Base-by-base conservation (phyloP, 2,797 vertebrate species). In the Acropternis orthonyx region DNA sequence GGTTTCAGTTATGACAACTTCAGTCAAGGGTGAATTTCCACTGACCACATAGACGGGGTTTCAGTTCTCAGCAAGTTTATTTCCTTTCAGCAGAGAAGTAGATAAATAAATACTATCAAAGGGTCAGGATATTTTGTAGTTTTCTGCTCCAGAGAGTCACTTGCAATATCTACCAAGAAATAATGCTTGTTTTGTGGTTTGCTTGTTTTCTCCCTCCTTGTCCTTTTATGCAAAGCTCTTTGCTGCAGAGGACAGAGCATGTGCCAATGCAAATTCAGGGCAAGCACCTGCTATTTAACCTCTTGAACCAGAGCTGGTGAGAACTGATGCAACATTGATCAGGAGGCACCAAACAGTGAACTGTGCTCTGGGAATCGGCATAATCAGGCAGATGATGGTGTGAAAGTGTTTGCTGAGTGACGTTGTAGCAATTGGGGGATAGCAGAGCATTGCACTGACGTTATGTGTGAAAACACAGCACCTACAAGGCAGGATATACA, bases 171-270 rank as follows among this genome's bases (percentile, higher is more conserved):
- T 81, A 83, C 56, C 37, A 78, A 89, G 92, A 96, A 86, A 59
- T 51, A 95, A 93, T 91, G 56, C 55, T 90, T 85, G 51, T 14
- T 93, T 83, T 96, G 81, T 65, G 89, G 88, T 92, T 95, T n/a
- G 1, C 58, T 65, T 92, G 77, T 92, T 96, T 91, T 96, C 69
- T 82, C 58, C 71, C 58, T 66, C 32, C 28, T 81, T 87, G 32
- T 69, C 63, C 48, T 81, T 91, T 88, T 59, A 85, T 55, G 75
- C 59, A 82, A 46, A 96, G 39, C 68, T 75, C 61, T 76, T 32
- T 72, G 72, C 79, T 49, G 69, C 48, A 43, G 80, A 85, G 56
- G 67, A 19, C 14, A 62, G 44, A 54, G 81, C 79, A 54, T 0
- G 1, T 22, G 46, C 62, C 26, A 6, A 49, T 55, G 88, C 66